Base-by-base conservation (phyloP, 1,140 invertebrate species). In the Cyphomyrmex costatus region DNA sequence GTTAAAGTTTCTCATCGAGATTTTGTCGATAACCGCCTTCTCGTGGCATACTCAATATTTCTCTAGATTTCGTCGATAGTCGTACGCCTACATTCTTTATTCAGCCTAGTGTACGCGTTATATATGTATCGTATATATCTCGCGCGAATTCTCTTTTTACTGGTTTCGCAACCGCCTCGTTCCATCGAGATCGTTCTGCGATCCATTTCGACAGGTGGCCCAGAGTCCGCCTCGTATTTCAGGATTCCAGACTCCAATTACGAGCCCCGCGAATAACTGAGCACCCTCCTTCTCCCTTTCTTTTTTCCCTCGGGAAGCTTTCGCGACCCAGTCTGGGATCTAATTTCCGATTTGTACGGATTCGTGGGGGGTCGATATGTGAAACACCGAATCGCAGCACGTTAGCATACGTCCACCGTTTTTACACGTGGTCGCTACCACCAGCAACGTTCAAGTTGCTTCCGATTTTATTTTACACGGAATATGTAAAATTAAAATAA, bases 181-280 rank as follows among this genome's bases (percentile, higher is more conserved):
- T 49, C 33, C 66, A 8, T 85, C 73, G 73, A 85, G 60, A 60
- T 82, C 82, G 66, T 84, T 61, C 10, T 53, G 33, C 66, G 78
- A 80, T 88, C 86, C 80, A 84, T 85, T 89, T 91, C 89, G 89
- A 91, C 91, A 89, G 90, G 83, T 78, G 84, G 89, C 90, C 91
- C 87, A 85, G 86, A 85, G 88, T 88, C 87, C 86, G 88, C 70
- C 86, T 92, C 89, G 88, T 88, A 91, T 90, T 92, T 90, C 90
- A 74, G 80, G 89, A 92, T 91, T 92, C 90, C 89, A 82, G 79
- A 89, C 86, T 87, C 82, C 89, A 89, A 91, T 92, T 93, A 93
- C 89, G 85, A 76, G 74, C 77, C 73, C 79, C 78, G 86, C 86
- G 85, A 92, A 92, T 91, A 92, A 93, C 92, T 86, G 74, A n/a